phyloP scores from a whole-genome alignment of 2,797 vertebrate species.

The Sarcoramphus papa region DNA sequence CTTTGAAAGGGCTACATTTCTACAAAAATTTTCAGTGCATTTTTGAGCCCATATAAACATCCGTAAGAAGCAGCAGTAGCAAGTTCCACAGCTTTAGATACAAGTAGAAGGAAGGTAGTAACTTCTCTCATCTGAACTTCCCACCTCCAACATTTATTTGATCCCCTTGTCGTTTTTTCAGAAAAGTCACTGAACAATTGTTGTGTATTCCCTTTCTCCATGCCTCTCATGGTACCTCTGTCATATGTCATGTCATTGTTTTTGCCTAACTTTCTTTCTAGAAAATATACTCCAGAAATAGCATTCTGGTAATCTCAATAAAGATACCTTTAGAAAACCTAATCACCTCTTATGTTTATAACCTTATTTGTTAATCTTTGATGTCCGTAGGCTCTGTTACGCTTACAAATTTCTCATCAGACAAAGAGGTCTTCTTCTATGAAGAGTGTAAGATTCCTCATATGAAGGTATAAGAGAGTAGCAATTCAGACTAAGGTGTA shows the following conservation, averaged over 20 bases:
- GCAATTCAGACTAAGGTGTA: not conserved
- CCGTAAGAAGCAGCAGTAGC: not conserved
- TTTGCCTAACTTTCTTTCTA: not conserved
- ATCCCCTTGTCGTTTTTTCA: not conserved
- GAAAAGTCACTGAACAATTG: not conserved
- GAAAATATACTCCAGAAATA: not conserved
- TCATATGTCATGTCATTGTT: fast-evolving
- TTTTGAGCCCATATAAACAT: not conserved
- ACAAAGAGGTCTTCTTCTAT: not conserved
- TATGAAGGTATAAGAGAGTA: not conserved
- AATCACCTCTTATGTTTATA: not conserved
- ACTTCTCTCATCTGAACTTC: not conserved
- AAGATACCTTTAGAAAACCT: not conserved
- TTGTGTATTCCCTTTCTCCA: not conserved
- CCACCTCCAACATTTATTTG: not conserved
- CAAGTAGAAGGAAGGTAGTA: not conserved
- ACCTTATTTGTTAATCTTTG: not conserved
- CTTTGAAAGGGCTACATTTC: not conserved
- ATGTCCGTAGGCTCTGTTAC: not conserved
- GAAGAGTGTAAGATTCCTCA: not conserved
- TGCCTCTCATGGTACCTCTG: not conserved
- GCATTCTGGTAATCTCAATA: not conserved
- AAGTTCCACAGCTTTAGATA: not conserved
- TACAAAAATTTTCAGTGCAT: too few species aligned
- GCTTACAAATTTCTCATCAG: not conserved